phyloP scores from a whole-genome alignment of 2,888 invertebrate genomes.

The Volucella inanis region DNA sequence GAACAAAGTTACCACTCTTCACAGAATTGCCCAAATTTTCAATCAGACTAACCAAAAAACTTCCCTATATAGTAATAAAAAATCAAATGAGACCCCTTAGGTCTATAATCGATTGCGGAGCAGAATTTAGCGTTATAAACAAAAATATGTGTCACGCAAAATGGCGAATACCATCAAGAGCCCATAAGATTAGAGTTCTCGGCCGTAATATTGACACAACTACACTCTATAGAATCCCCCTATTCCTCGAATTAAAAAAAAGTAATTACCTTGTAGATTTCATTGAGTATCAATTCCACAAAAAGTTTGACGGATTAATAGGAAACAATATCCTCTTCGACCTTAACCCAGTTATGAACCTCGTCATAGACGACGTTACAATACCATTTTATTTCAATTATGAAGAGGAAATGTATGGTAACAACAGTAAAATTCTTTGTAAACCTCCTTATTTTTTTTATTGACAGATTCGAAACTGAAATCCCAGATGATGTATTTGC shows the following conservation, averaged over 20 bases:
- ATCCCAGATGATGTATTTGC: neutral
- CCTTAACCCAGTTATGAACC: constrained; percentile 1
- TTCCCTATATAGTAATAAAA: constrained; percentile 4
- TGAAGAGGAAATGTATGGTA: no score
- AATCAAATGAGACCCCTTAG: neutral
- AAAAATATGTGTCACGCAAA: constrained; percentile 14
- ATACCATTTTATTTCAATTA: no score
- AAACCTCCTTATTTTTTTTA: no score
- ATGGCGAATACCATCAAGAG: constrained; percentile 23
- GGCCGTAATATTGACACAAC: constrained; percentile 19
- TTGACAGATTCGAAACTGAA: neutral
- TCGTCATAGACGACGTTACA: no score
- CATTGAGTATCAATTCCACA: constrained; percentile 18
- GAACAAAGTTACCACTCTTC: constrained; percentile 1
- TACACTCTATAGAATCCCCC: no score
- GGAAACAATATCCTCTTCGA: constrained; percentile 18
- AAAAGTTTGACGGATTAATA: constrained; percentile 4
- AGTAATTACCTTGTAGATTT: constrained; percentile 19
- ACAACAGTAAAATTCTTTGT: no score
- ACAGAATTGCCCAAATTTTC: neutral
- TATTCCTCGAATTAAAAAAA: constrained; percentile 3
- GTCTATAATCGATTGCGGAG: constrained; percentile 38
- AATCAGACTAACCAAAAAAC: no score
- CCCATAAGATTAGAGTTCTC: constrained; percentile 10
- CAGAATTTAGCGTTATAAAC: constrained; percentile 44